Evolutionary conservation across 37 sponge, comb jelly and placozoan species (phyloP).

Genomic region (Bolinopsis microptera): DNA sequence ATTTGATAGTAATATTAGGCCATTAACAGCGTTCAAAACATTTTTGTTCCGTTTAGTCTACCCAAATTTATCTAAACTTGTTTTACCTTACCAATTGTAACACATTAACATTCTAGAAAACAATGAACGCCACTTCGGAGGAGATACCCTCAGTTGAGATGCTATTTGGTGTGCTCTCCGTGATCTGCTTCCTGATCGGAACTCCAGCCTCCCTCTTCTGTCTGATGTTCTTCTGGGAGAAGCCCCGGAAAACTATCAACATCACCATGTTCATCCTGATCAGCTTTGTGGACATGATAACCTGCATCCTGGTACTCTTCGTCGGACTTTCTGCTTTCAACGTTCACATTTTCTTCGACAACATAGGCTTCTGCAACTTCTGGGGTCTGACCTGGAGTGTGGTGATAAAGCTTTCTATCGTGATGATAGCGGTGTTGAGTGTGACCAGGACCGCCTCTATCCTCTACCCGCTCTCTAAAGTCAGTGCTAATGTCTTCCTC

Average conservation of each 20-base stretch:
- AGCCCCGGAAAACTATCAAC: conserved; percentile 47
- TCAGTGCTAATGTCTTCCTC: not conserved
- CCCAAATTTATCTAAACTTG: too few relatives aligned
- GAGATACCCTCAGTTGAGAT: not conserved
- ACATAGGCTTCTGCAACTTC: conserved; percentile 22
- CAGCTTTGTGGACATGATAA: not conserved
- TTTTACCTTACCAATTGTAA: too few relatives aligned
- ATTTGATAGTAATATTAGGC: too few relatives aligned
- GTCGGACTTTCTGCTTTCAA: conserved; percentile 22
- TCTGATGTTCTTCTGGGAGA: conserved; percentile 11
- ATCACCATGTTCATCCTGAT: conserved; percentile 33
- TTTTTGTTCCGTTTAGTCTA: too few relatives aligned
- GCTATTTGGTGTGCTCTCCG: not conserved
- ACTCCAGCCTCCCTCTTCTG: conserved; percentile 64
- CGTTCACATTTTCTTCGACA: conserved; percentile 43
- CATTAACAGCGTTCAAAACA: too few relatives aligned
- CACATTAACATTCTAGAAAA: not conserved
- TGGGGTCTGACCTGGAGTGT: conserved; percentile 38
- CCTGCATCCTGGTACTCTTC: conserved; percentile 51
- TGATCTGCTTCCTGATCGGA: not conserved
- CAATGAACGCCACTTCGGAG: not conserved
- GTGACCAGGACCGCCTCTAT: conserved; percentile 14
- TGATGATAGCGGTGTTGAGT: conserved; percentile 50
- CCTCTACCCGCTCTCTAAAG: not conserved
- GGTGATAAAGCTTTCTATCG: conserved; percentile 41